These are phyloP conservation scores for Sebastiscus tertius DNA, from an alignment of 2,797 vertebrate genomes.

Conservation along the genomic window DNA sequence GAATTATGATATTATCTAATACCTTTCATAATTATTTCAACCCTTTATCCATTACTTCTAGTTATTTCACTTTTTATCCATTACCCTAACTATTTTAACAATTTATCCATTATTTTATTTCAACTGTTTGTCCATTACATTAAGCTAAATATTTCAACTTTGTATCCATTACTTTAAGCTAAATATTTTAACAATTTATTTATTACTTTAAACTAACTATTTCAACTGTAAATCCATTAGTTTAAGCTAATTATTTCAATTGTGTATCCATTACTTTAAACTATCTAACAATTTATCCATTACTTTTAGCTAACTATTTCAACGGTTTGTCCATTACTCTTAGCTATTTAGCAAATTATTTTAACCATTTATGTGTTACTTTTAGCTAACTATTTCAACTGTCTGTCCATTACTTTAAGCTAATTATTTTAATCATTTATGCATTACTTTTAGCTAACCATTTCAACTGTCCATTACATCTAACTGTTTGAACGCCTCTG, in stretches of 20 bases:
- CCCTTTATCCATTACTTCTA: background rate
- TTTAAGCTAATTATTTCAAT: background rate
- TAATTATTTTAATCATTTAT: background rate
- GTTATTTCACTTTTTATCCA: background rate
- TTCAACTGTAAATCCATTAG: background rate
- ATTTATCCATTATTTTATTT: background rate
- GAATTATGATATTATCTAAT: background rate
- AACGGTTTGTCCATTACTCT: too few relatives aligned
- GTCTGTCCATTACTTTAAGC: too few relatives aligned
- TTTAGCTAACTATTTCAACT: background rate
- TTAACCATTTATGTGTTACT: background rate
- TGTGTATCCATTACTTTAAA: background rate
- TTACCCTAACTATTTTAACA: background rate
- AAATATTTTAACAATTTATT: too few relatives aligned
- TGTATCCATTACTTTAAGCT: background rate
- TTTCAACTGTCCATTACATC: background rate
- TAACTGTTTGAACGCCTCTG: too few relatives aligned
- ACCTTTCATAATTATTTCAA: background rate
- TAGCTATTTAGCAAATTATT: too few relatives aligned
- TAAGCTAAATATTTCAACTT: background rate
- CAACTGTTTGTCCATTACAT: background rate
- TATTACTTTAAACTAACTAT: background rate
- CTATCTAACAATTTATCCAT: background rate
- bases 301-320: background rate
- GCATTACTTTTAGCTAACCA: background rate